Evolutionary conservation across 2,113 vertebrate genomes (phyloP).

Genomic region (Cariama cristata): DNA sequence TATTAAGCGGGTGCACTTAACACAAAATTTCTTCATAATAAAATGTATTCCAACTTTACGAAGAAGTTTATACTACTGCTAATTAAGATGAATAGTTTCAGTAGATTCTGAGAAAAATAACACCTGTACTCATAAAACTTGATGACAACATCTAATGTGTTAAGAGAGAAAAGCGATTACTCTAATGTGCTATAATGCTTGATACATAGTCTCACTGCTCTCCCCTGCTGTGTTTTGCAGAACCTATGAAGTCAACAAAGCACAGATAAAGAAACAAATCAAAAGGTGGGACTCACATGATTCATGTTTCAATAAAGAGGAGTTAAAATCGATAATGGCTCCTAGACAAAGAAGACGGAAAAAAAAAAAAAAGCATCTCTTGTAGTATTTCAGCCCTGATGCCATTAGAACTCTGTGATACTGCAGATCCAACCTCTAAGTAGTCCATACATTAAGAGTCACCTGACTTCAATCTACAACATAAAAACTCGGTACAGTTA

Average conservation of each 20-base stretch:
- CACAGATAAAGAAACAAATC: constrained; percentile 45
- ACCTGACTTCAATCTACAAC: neutral
- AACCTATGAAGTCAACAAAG: constrained; percentile 38
- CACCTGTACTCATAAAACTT: constrained; percentile 29
- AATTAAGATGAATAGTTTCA: constrained; percentile 49
- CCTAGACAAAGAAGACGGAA: neutral
- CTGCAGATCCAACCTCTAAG: neutral
- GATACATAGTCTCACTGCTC: constrained; percentile 9
- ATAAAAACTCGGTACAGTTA: neutral
- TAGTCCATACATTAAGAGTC: neutral
- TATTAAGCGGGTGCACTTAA: neutral
- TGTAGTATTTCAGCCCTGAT: neutral
- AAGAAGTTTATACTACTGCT: constrained; percentile 7
- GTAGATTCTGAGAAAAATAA: constrained; percentile 31
- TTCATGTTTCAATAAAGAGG: constrained; percentile 35
- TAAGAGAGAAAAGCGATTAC: constrained; percentile 35
- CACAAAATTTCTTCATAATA: neutral
- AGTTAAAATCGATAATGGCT: constrained; percentile 45
- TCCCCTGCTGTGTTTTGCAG: neutral
- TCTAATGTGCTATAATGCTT: constrained; percentile 12
- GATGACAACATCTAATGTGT: constrained; percentile 35
- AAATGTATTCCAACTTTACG: neutral
- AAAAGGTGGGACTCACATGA: constrained; percentile 24
- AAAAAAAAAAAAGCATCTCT: neutral
- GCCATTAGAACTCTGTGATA: neutral